Evolutionary conservation across 2,888 invertebrate genomes (phyloP).

Genomic region (Drosophila algonquin): DNA sequence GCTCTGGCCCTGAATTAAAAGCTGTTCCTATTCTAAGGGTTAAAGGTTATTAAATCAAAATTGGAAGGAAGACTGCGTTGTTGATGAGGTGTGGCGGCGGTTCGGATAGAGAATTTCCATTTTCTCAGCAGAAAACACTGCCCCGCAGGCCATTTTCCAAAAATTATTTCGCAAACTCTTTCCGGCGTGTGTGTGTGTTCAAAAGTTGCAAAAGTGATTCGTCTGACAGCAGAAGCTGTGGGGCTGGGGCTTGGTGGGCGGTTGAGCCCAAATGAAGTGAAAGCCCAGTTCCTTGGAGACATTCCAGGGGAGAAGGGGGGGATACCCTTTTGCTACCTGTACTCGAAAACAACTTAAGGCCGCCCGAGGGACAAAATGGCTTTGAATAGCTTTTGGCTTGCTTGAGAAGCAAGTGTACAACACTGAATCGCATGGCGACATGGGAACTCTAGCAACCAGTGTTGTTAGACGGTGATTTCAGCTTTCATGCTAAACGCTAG

Average conservation of each 20-base stretch:
- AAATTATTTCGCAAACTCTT: constrained; percentile 67
- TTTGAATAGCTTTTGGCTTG: constrained; percentile 52
- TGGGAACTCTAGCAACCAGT: neutral
- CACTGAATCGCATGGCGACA: neutral
- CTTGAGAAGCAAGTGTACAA: neutral
- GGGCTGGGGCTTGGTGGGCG: constrained; percentile 11
- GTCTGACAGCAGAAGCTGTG: constrained; percentile 51
- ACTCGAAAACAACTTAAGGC: neutral
- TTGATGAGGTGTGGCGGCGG: neutral
- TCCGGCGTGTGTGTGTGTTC: constrained; percentile 26
- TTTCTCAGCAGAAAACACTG: constrained; percentile 75
- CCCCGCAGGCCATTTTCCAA: constrained; percentile 79
- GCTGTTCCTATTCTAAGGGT: neutral
- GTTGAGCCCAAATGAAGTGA: constrained; percentile 54
- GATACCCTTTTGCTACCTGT: neutral
- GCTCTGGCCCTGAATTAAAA: no score
- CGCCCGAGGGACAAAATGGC: constrained; percentile 45
- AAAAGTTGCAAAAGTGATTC: constrained; percentile 78
- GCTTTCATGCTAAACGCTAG: no score
- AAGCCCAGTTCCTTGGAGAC: constrained; percentile 64
- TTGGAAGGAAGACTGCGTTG: neutral
- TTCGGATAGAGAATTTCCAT: constrained; percentile 24
- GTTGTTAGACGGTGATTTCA: neutral
- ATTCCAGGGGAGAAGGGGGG: constrained; percentile 16
- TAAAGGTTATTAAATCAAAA: neutral